Conservation (phyloP, 1,140 invertebrate species). For the Drosophila sechellia region DNA sequence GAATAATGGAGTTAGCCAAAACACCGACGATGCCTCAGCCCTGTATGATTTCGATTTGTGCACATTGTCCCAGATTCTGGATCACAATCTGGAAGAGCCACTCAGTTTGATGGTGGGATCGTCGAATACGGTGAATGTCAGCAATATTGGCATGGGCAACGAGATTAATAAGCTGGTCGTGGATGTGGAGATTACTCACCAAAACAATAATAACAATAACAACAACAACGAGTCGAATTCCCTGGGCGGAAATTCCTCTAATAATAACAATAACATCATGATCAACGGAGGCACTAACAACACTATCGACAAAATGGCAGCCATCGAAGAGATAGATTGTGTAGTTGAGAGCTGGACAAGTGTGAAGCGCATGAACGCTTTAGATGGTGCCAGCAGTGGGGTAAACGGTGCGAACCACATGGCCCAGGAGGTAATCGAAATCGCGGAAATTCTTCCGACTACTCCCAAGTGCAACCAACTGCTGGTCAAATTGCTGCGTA, state of each 20-base stretch:
- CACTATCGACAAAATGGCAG: conserved; percentile 49
- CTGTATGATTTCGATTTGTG: conserved; percentile 72
- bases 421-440: conserved; percentile 69
- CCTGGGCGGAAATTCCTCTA: conserved; percentile 44
- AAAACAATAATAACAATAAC: conserved; percentile 68
- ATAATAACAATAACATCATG: conserved; percentile 53
- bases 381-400: conserved; percentile 55
- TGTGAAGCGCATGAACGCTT: conserved; percentile 75
- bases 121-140: conserved; percentile 70
- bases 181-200: conserved; percentile 52
- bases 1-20: conserved; percentile 55
- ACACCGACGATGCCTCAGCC: conserved; percentile 60
- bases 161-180: conserved; percentile 73
- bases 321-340: conserved; percentile 75
- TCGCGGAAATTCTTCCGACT: conserved; percentile 74
- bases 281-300: conserved; percentile 59
- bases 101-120: conserved; percentile 64
- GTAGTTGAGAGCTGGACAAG: conserved; percentile 76
- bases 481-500: conserved; percentile 73
- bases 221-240: conserved; percentile 51
- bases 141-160: conserved; percentile 58
- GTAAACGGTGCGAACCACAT: conserved; percentile 36
- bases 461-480: conserved; percentile 78
- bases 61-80: conserved; percentile 66
- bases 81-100: conserved; percentile 66